Conservation (phyloP, 2,888 invertebrate genomes). For the Itoplectis maculator region DNA sequence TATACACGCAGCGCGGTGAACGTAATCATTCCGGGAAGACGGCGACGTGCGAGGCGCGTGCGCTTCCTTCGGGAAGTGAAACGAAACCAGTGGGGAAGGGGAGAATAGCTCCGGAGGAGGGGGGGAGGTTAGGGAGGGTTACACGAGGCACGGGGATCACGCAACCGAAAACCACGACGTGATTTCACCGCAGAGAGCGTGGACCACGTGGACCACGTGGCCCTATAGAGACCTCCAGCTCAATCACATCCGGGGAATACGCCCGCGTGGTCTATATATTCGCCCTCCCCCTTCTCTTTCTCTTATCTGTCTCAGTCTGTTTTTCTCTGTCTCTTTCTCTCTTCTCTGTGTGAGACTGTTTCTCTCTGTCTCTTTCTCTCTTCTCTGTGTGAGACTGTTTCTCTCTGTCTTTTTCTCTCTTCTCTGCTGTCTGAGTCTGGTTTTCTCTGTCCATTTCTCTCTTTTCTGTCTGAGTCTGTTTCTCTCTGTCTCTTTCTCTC, state of each 20-base stretch:
- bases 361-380: no score
- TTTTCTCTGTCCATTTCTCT: no score
- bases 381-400: no score
- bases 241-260: slow-evolving; percentile 27
- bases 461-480: no score
- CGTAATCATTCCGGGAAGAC: no score
- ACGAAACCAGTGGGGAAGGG: not conserved
- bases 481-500: no score
- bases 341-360: no score
- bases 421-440: no score
- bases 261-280: not conserved
- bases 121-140: slow-evolving; percentile 40
- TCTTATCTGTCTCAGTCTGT: no score
- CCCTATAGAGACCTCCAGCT: slow-evolving; percentile 15
- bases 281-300: not conserved
- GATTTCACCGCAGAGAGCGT: slow-evolving; percentile 63
- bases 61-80: slow-evolving; percentile 38
- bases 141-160: slow-evolving; percentile 10
- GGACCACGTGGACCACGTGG: slow-evolving; percentile 68
- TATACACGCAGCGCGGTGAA: no score
- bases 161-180: slow-evolving; percentile 62
- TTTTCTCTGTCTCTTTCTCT: no score
- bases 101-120: not conserved
- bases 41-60: no score
- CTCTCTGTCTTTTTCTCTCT: not conserved